These are phyloP conservation scores for Anarrhichthys ocellatus DNA, from an alignment of 2,113 vertebrate genomes.

Conservation along the genomic window DNA sequence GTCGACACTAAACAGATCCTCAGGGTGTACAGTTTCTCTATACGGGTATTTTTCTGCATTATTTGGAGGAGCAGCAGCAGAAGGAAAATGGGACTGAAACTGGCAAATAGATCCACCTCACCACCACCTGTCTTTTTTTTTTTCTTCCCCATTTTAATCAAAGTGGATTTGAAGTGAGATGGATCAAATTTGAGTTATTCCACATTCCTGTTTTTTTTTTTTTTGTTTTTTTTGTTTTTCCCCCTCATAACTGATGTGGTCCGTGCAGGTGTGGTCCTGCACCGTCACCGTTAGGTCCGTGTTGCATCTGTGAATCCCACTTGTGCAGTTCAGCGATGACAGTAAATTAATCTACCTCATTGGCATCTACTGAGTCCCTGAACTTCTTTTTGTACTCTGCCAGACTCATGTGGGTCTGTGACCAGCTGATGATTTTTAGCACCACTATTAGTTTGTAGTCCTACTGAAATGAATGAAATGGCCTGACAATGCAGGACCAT, in stretches of 20 bases:
- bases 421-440: not conserved
- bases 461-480: conserved; percentile 5
- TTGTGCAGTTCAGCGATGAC: conserved; percentile 10
- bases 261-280: not conserved
- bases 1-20: conserved; percentile 73
- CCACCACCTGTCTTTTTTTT: not conserved
- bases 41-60: conserved; percentile 85
- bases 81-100: conserved; percentile 47
- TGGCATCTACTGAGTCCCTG: conserved; percentile 49
- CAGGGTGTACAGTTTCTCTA: conserved; percentile 84
- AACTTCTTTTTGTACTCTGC: conserved; percentile 23
- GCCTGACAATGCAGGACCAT: conserved; percentile 14
- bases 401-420: conserved; percentile 11
- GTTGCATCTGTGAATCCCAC: not conserved
- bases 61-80: conserved; percentile 58
- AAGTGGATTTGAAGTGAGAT: conserved; percentile 20
- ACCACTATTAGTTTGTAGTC: conserved; percentile 7
- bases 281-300: not conserved
- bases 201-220: conserved; percentile 38
- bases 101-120: conserved; percentile 54
- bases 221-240: not conserved
- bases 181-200: conserved; percentile 22
- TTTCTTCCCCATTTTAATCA: not conserved
- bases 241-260: no score
- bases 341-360: conserved; percentile 82